Base-by-base conservation (phyloP, 1,140 invertebrate genomes). In the Cydia strobilella region DNA sequence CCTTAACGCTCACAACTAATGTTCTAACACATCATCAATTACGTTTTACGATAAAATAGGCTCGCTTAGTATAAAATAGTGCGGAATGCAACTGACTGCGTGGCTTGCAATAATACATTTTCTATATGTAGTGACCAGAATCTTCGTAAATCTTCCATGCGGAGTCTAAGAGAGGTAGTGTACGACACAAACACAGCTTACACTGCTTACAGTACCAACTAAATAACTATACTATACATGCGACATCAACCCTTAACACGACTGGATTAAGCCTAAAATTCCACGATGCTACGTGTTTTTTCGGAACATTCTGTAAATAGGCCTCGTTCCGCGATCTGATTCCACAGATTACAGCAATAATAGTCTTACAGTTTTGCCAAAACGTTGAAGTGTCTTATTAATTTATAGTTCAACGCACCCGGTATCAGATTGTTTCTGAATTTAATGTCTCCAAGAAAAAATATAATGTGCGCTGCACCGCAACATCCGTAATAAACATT, bases 321-420 rank as follows among this genome's bases (percentile, higher is more conserved):
- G 76, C 54, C 51, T 77, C 66, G 81, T 82, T 82, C 79, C 81
- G 79, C 81, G 51, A 79, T 78, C 73, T 79, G 77, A 81, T 77
- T 82, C 72, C 71, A 42, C 75, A 78, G 78, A 82, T 79, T 79
- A 71, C 71, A 65, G 73, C 74, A 79, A 82, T 79, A 79, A 77
- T 72, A 69, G 45, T 72, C 27, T 66, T 74, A 72, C 63, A 71
- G 62, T 74, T 74, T 78, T 78, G 72, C 63, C 72, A 75, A 76
- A 78, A 23, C 54, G 51, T 42, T 69, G 74, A 78, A 75, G 15
- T 45, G 77, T 73, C 72, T 59, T 73, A 66, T 62, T 73, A 75
- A 78, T 74, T 75, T 78, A 72, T 74, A 78, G 77, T 78, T 78
- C 77, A 78, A 51, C 63, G 75, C 74, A 71, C 74, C 23, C 54